Base-by-base conservation (phyloP, 2,113 vertebrate genomes). In the Chionis minor region DNA sequence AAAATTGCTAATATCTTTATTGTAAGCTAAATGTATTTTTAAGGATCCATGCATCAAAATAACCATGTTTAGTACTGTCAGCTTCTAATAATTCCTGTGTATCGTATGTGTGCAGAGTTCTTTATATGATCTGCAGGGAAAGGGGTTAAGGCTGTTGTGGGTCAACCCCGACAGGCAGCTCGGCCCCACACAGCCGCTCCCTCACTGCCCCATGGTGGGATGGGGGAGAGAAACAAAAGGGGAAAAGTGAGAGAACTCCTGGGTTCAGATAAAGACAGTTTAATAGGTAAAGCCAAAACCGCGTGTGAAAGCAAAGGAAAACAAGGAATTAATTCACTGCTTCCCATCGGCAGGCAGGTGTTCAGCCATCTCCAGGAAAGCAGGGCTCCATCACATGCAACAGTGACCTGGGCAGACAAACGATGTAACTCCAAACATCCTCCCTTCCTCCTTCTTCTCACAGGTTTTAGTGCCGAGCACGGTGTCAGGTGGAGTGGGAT, bases 351-450 rank as follows among this genome's bases (percentile, higher is more conserved):
- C 42, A 47, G n/a, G 52, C 42, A 20, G 52, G 21, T 32, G 42
- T 47, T 55, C 21, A 58, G 28, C n/a, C 27, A 27, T 61, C 22
- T 42, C 28, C 55, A 59, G 80, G 44, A 51, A 14, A 33, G 23
- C 47, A 33, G 22, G 28, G 22, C 65, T 59, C 28, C 42, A 23
- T 22, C 59, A 66, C 18, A 0, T 0, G 1, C 28, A 55, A 32
- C 2, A 2, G 38, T 63, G 20, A 20, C 63, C 10, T 33, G n/a
- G 28, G 16, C 70, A 61, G 18, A 22, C 51, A 49, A 66, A 75
- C 0, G 1, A 11, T 4, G 0, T 23, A 7, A 23, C n/a, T 58
- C 42, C 3, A 1, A 67, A 67, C 1, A 1, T 49, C n/a, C 33
- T 28, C 22, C 38, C 24, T n/a, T 42, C 30, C 12, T 58, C 8